Conservation (phyloP, 2,113 vertebrate species). For the Python bivittatus region DNA sequence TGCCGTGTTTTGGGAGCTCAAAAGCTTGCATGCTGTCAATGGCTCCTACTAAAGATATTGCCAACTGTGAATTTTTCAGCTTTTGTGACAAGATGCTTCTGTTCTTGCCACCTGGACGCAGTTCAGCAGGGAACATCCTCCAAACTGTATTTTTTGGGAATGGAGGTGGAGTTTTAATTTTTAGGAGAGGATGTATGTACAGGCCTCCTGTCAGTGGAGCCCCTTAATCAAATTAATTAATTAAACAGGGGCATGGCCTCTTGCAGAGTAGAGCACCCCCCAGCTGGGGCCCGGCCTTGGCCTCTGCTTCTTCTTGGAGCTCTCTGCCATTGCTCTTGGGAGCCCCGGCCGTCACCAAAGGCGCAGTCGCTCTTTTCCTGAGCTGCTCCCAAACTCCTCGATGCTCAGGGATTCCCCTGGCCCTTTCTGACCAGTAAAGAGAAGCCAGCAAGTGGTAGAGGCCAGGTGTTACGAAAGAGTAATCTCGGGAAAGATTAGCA, state of each 20-base stretch:
- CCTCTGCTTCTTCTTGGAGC: accelerated
- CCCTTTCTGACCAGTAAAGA: background rate
- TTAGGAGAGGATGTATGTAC: background rate
- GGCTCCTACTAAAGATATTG: background rate
- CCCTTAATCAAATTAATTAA: background rate
- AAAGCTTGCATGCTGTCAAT: background rate
- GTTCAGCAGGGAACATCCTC: background rate
- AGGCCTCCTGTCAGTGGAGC: background rate
- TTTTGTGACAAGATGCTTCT: background rate
- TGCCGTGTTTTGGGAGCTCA: background rate
- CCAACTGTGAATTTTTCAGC: background rate
- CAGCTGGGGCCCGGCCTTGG: background rate
- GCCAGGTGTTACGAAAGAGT: background rate
- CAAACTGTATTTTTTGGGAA: background rate
- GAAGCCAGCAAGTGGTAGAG: background rate
- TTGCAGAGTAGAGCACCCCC: background rate
- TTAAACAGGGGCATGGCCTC: background rate
- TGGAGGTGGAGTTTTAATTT: background rate
- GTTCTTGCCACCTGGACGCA: background rate
- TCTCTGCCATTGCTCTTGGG: background rate
- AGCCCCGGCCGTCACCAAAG: background rate
- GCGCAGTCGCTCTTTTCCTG: background rate
- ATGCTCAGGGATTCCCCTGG: background rate
- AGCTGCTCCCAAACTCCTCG: background rate
- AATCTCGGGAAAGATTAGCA: background rate